These are phyloP conservation scores for Sclerodermus sp. DNA, from an alignment of 2,888 invertebrate genomes.

Conservation along the genomic window DNA sequence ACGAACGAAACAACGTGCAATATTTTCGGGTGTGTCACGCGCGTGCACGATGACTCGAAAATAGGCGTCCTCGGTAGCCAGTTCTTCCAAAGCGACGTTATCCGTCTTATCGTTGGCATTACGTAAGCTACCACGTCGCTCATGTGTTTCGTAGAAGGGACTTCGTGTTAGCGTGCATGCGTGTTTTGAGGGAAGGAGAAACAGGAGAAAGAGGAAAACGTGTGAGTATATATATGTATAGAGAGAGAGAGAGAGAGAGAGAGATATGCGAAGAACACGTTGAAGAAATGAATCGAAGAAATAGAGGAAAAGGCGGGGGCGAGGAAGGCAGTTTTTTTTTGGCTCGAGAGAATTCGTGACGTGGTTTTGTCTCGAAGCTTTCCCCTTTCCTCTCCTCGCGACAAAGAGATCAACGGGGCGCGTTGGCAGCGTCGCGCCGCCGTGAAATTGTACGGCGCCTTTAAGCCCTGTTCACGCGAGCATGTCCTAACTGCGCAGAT, in stretches of 20 bases:
- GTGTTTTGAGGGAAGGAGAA: too few species aligned
- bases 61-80: slow-evolving; percentile 24
- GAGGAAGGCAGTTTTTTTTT: too few species aligned
- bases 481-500: slow-evolving; percentile 35
- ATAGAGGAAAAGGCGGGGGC: not conserved
- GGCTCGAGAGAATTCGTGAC: slow-evolving; percentile 5
- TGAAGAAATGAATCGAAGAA: not conserved
- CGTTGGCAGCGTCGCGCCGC: slow-evolving; percentile 10
- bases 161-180: slow-evolving; percentile 8
- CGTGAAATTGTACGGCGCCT: slow-evolving; percentile 18
- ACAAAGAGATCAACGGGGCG: not conserved
- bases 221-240: not conserved
- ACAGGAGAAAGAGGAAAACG: too few species aligned
- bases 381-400: slow-evolving; percentile 10
- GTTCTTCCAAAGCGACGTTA: slow-evolving; percentile 20
- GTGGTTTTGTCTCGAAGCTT: slow-evolving; percentile 8
- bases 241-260: slow-evolving; percentile 2
- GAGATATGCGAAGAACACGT: not conserved
- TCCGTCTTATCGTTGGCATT: slow-evolving; percentile 33
- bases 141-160: slow-evolving; percentile 24
- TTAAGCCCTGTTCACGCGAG: slow-evolving; percentile 25
- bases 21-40: slow-evolving; percentile 20
- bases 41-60: slow-evolving; percentile 25
- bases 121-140: slow-evolving; percentile 32
- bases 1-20: not conserved